A percentile compares a stretch with the other conserved stretches of the same genome.
Conservation (phyloP, 1,140 invertebrate species). For the Trinorchestia longiramus region DNA sequence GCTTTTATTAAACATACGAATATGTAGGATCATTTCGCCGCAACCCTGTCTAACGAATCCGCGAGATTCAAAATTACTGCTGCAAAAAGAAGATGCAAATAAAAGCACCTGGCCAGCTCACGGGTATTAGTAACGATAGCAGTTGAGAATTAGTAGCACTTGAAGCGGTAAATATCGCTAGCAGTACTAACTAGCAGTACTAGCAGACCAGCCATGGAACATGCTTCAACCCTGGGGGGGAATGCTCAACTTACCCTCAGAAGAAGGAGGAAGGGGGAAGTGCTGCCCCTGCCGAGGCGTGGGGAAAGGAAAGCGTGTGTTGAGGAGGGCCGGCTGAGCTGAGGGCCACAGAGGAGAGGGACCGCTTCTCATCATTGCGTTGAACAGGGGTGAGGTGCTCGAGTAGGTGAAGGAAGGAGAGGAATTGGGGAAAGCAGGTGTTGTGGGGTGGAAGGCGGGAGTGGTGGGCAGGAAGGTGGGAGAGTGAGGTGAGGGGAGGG, state of each 20-base stretch:
- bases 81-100: background rate
- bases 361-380: background rate
- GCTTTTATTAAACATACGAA: no score
- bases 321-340: background rate
- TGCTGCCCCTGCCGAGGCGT: background rate
- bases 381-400: constrained; percentile 1
- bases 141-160: background rate
- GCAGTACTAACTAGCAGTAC: background rate
- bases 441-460: background rate
- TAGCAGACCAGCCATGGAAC: background rate
- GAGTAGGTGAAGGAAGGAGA: constrained; percentile 12
- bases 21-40: no score
- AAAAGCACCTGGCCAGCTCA: no score
- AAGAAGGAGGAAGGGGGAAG: background rate
- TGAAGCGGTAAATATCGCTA: background rate
- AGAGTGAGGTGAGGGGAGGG: constrained; percentile 33
- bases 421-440: background rate
- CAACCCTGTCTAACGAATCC: no score
- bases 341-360: constrained; percentile 39
- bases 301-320: constrained; percentile 37
- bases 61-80: background rate
- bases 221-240: background rate
- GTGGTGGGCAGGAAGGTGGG: constrained; percentile 50
- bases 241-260: background rate
- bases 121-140: background rate